Conservation (phyloP, 2,113 vertebrate species). For the Eonycteris spelaea region DNA sequence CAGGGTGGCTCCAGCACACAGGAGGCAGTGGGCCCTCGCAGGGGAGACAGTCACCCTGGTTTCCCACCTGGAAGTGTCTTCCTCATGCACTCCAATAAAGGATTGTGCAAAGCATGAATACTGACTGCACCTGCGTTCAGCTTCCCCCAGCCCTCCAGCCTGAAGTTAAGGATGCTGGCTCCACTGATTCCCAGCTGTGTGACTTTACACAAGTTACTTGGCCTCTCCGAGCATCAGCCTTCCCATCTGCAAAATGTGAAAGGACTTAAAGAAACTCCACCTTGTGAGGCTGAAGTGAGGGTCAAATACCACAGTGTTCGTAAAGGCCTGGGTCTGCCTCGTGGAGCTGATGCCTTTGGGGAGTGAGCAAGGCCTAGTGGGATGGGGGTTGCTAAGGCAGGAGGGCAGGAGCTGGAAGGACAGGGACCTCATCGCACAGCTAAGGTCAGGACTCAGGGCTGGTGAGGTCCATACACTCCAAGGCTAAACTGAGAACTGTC, state of each 20-base stretch:
- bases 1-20: fast-evolving
- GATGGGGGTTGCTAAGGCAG: background rate
- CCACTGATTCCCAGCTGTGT: background rate
- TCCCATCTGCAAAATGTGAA: background rate
- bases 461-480: background rate
- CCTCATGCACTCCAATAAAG: too few species aligned
- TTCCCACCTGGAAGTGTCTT: background rate
- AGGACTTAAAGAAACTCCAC: background rate
- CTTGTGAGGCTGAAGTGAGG: background rate
- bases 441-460: too few species aligned
- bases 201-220: background rate
- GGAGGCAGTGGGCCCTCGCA: background rate
- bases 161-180: background rate
- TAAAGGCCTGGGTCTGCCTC: background rate
- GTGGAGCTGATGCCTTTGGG: fast-evolving
- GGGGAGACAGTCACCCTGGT: background rate
- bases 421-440: background rate
- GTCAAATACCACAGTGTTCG: fast-evolving
- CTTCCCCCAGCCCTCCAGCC: background rate
- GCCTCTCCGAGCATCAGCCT: background rate
- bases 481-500: too few species aligned
- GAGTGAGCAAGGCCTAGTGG: background rate
- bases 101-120: too few species aligned
- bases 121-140: fast-evolving
- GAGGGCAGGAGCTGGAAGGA: background rate